These are phyloP conservation scores for Smithornis capensis DNA, from an alignment of 2,113 vertebrate genomes.

Conservation along the genomic window DNA sequence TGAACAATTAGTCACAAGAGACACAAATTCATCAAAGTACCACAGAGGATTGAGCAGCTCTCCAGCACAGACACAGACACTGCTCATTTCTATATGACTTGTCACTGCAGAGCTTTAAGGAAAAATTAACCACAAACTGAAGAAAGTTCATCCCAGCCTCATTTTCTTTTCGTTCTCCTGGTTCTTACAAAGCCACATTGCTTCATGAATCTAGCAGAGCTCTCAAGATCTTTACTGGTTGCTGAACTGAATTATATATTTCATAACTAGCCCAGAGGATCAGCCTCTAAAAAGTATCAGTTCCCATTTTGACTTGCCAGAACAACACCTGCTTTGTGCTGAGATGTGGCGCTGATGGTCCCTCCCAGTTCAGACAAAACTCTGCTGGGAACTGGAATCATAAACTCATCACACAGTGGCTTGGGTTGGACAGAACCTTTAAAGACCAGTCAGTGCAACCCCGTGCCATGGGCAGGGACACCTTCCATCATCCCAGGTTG, in stretches of 20 bases:
- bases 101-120: neutral
- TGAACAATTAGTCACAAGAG: neutral
- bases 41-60: neutral
- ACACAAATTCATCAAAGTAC: neutral
- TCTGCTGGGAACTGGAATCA: neutral
- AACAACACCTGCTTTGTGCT: neutral
- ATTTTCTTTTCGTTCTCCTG: neutral
- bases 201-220: neutral
- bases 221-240: neutral
- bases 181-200: neutral
- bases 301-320: neutral
- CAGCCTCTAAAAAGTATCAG: neutral
- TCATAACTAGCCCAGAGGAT: neutral
- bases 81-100: neutral
- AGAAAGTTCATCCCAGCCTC: neutral
- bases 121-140: neutral
- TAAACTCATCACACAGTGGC: neutral
- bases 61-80: neutral
- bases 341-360: rapidly evolving
- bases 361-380: neutral
- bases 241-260: neutral
- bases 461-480: neutral
- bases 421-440: neutral
- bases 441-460: neutral
- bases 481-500: neutral